phyloP scores from a whole-genome alignment of 2,113 vertebrate genomes.

The Narcine bancroftii region DNA sequence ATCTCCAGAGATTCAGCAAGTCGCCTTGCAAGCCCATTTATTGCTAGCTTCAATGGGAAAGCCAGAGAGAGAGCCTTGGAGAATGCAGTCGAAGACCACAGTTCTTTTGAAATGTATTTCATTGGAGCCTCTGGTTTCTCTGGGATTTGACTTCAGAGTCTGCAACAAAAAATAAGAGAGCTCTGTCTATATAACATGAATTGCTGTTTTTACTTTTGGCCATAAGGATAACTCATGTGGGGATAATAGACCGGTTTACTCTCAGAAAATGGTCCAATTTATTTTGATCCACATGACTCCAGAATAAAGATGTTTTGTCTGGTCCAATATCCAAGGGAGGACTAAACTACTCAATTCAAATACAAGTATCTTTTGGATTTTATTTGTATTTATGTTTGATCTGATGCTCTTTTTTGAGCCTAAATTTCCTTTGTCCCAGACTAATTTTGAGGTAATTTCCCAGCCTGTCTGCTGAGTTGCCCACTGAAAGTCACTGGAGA shows the following conservation, averaged over 20 bases:
- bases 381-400: slow-evolving; percentile 24
- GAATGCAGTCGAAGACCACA: background rate
- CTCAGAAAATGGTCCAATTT: slow-evolving; percentile 27
- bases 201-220: slow-evolving; percentile 16
- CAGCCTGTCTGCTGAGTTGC: background rate
- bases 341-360: slow-evolving; percentile 5
- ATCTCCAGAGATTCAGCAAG: background rate
- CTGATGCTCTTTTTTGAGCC: background rate
- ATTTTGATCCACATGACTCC: slow-evolving; percentile 26
- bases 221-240: background rate
- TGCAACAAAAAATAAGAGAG: slow-evolving; percentile 15
- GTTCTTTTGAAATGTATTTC: background rate
- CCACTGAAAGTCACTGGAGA: background rate
- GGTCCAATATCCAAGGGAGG: slow-evolving; percentile 21
- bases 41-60: background rate
- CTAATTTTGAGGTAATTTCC: background rate
- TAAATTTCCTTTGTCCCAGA: slow-evolving; percentile 15
- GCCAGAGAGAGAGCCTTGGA: background rate
- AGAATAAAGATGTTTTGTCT: slow-evolving; percentile 31
- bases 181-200: background rate
- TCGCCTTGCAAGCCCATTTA: background rate
- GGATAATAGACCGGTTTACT: slow-evolving; percentile 9
- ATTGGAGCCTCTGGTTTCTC: background rate
- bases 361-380: slow-evolving; percentile 15
- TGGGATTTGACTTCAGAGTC: background rate